phyloP scores from a whole-genome alignment of 2,888 invertebrate genomes.

The Penaeus monodon region DNA sequence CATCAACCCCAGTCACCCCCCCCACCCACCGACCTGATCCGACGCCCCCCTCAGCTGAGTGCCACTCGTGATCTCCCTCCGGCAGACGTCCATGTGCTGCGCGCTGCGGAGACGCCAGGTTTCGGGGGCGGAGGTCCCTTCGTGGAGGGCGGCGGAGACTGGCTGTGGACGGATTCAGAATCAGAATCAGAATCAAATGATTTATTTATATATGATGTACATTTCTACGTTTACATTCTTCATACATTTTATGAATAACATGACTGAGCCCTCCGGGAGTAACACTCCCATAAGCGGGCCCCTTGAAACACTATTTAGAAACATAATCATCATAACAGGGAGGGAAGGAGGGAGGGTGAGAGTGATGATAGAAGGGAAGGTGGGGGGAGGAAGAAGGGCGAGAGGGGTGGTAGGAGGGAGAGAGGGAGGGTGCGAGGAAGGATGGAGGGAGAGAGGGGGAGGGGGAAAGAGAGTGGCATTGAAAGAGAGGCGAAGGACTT shows the following conservation, averaged over 20 bases:
- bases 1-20: background rate
- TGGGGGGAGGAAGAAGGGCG: background rate
- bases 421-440: background rate
- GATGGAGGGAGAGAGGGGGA: background rate
- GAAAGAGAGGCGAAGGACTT: too few species aligned
- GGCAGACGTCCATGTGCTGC: constrained; percentile 31
- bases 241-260: too few species aligned
- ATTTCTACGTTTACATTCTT: too few species aligned
- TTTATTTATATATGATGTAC: too few species aligned
- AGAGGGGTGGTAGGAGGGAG: background rate
- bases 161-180: constrained; percentile 17
- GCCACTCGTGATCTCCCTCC: constrained; percentile 44
- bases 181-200: too few species aligned
- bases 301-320: too few species aligned
- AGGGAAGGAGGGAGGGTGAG: background rate
- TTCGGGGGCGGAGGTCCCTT: constrained; percentile 46
- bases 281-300: too few species aligned
- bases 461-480: too few species aligned
- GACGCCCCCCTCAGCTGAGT: constrained; percentile 51
- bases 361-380: too few species aligned
- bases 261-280: too few species aligned
- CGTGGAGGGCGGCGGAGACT: constrained; percentile 55
- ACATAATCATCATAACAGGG: background rate
- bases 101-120: constrained; percentile 42
- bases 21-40: constrained; percentile 36